Conservation (phyloP, 2,888 invertebrate species). For the Rotaria macrura region DNA sequence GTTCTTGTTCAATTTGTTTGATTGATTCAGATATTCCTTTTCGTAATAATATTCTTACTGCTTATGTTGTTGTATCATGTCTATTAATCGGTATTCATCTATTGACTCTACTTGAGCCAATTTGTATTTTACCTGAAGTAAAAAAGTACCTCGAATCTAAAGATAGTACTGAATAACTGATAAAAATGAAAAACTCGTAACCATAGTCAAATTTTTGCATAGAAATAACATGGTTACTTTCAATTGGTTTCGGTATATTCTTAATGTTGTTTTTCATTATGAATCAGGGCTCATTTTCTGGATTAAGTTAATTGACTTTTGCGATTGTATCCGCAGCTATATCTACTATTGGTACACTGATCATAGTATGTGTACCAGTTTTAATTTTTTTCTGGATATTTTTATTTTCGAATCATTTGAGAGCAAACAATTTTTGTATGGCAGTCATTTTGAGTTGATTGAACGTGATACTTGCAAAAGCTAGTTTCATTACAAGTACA, state of each 20-base stretch:
- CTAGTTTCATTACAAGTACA: too few species aligned
- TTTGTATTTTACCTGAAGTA: constrained; percentile 81
- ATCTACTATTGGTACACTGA: background rate
- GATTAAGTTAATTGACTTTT: background rate
- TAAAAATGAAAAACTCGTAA: background rate
- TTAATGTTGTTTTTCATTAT: too few species aligned
- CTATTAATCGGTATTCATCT: constrained; percentile 83
- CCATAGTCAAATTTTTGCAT: constrained; percentile 52
- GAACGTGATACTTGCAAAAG: background rate
- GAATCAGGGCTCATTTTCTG: background rate
- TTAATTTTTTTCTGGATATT: background rate
- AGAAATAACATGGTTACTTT: constrained; percentile 84
- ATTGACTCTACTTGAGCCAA: constrained; percentile 87
- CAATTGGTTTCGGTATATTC: constrained; percentile 58
- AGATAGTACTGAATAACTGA: background rate
- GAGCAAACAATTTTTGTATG: background rate
- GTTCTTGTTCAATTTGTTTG: constrained; percentile 3
- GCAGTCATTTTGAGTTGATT: background rate
- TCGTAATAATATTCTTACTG: background rate
- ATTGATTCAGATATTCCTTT: background rate
- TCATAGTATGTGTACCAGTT: background rate
- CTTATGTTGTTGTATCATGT: constrained; percentile 63
- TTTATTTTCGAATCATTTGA: background rate
- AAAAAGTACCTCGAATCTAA: too few species aligned
- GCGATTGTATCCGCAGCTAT: background rate